These are phyloP conservation scores for Eufriesea mexicana DNA, from an alignment of 1,140 invertebrate genomes.

Conservation along the genomic window DNA sequence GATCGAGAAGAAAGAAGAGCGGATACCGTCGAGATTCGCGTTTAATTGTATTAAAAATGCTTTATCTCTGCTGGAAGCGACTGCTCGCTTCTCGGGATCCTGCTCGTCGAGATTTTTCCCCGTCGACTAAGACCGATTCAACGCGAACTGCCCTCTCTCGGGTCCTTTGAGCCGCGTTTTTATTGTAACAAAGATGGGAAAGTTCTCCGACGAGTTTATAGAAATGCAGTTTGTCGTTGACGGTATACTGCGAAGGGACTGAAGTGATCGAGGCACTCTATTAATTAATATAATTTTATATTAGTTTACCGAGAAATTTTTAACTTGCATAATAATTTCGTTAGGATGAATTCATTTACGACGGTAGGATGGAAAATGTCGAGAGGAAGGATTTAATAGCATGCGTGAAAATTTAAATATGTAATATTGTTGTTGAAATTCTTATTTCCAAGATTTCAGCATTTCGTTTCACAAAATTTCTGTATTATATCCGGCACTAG, in stretches of 20 bases:
- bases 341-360: no score
- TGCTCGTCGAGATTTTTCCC: neutral
- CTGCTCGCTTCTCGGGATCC: slow-evolving; percentile 3
- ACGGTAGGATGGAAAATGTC: no score
- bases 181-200: neutral
- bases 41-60: slow-evolving; percentile 83
- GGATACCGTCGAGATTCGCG: slow-evolving; percentile 78
- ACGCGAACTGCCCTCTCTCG: neutral
- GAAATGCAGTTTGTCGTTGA: neutral
- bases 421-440: no score
- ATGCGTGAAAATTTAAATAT: no score
- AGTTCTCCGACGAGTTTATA: neutral
- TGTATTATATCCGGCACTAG: neutral
- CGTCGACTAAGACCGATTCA: slow-evolving; percentile 39
- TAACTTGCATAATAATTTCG: no score
- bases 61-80: slow-evolving; percentile 73
- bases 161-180: neutral
- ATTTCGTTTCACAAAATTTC: neutral
- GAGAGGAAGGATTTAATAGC: no score
- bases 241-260: no score
- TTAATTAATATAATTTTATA: no score
- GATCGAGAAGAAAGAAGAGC: slow-evolving; percentile 51
- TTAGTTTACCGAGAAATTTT: no score
- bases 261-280: no score
- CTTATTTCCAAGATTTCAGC: neutral